These are phyloP conservation scores for Meiosimyza decipiens DNA, from an alignment of 2,888 invertebrate species.

Conservation along the genomic window DNA sequence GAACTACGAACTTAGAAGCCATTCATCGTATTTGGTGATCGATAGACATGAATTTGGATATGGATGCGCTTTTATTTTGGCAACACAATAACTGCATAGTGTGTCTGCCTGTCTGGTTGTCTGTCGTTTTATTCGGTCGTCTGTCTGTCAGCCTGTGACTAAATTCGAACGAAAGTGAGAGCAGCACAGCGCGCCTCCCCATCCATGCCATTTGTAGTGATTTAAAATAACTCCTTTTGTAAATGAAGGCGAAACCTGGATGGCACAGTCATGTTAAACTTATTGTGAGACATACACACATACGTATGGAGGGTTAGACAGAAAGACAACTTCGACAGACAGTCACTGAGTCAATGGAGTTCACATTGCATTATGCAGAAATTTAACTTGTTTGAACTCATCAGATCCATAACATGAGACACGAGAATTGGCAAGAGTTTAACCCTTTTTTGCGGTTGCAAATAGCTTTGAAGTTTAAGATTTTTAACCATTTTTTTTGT, in stretches of 20 bases:
- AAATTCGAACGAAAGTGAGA: slow-evolving; percentile 16
- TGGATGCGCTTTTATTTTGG: slow-evolving; percentile 48
- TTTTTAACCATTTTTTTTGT: no score
- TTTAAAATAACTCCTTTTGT: not conserved
- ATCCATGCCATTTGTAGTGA: not conserved
- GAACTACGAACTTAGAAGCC: slow-evolving; percentile 55
- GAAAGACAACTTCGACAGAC: slow-evolving; percentile 29
- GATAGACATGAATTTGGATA: slow-evolving; percentile 53
- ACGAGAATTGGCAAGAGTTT: not conserved
- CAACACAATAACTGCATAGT: slow-evolving; percentile 33
- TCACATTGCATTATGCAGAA: slow-evolving; percentile 40
- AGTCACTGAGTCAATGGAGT: slow-evolving; percentile 37
- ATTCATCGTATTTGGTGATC: slow-evolving; percentile 45
- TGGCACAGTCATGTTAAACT: slow-evolving; percentile 12
- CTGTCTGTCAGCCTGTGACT: not conserved
- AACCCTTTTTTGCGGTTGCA: no score
- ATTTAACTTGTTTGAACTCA: slow-evolving; percentile 29
- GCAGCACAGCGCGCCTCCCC: not conserved
- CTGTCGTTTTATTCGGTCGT: not conserved
- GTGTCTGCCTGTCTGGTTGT: slow-evolving; percentile 15
- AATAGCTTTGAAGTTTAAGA: no score
- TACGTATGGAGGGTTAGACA: slow-evolving; percentile 14
- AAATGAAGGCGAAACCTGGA: slow-evolving; percentile 6
- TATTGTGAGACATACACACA: not conserved
- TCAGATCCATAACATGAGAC: slow-evolving; percentile 15